Conservation (phyloP, 2,113 vertebrate species). For the Megaceryle maxima region DNA sequence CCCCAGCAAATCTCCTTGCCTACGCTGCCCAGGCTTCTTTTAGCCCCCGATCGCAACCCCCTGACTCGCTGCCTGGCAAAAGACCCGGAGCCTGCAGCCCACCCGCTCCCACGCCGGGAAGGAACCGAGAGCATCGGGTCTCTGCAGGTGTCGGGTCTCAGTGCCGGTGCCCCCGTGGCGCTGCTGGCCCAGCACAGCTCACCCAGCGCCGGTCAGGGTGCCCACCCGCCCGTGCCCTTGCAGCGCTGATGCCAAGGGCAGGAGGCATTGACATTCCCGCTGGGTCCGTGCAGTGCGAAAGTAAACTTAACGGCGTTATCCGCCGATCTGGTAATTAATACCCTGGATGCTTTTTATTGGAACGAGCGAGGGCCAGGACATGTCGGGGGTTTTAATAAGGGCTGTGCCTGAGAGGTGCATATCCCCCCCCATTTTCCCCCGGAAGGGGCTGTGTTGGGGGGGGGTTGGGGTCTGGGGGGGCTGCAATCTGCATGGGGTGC, state of each 20-base stretch:
- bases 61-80: rapidly evolving
- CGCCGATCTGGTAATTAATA: slow-evolving; percentile 35
- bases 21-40: background rate
- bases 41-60: rapidly evolving
- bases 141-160: rapidly evolving
- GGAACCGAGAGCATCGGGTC: rapidly evolving
- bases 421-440: background rate
- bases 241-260: background rate
- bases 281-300: background rate
- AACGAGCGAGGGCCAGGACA: background rate
- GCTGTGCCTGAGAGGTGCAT: rapidly evolving
- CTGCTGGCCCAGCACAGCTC: background rate
- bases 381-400: slow-evolving; percentile 4
- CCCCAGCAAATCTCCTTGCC: background rate
- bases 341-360: background rate
- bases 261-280: background rate
- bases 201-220: rapidly evolving
- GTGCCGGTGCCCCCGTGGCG: rapidly evolving
- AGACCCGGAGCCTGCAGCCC: rapidly evolving
- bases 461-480: background rate
- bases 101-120: rapidly evolving
- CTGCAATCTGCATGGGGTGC: rapidly evolving
- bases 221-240: background rate
- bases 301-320: background rate
- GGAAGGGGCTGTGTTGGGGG: background rate